Percentiles rank a stretch among this genome's conserved stretches.
phyloP scores from a whole-genome alignment of 2,888 invertebrate genomes.

The Mimas tiliae region DNA sequence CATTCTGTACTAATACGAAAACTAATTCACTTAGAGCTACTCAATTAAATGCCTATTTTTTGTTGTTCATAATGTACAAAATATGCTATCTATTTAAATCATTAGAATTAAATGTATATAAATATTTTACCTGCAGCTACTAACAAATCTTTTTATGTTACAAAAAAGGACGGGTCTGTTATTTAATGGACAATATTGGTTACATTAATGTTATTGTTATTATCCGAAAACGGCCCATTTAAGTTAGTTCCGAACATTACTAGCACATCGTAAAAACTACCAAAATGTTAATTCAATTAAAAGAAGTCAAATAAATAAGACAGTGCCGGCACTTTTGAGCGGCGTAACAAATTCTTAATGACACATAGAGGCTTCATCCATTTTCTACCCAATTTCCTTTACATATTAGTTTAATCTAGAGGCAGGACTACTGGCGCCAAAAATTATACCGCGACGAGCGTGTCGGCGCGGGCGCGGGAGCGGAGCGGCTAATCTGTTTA shows the following conservation, averaged over 20 bases:
- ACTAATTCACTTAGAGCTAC: too few species aligned
- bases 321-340: slow-evolving; percentile 64
- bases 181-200: slow-evolving; percentile 68
- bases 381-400: slow-evolving; percentile 85
- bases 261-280: slow-evolving; percentile 75
- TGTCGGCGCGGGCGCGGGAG: slow-evolving; percentile 54
- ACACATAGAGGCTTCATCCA: slow-evolving; percentile 80
- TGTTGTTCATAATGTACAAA: not conserved
- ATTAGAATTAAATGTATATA: not conserved
- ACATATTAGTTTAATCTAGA: slow-evolving; percentile 84
- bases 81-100: not conserved
- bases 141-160: slow-evolving; percentile 13
- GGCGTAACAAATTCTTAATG: slow-evolving; percentile 81
- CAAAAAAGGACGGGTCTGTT: slow-evolving; percentile 38
- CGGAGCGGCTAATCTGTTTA: slow-evolving; percentile 79
- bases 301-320: slow-evolving; percentile 80
- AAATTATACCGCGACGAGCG: slow-evolving; percentile 82
- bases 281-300: slow-evolving; percentile 83
- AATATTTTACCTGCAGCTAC: slow-evolving; percentile 1
- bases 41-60: not conserved
- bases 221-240: slow-evolving; percentile 71
- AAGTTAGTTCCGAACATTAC: slow-evolving; percentile 74
- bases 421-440: slow-evolving; percentile 84
- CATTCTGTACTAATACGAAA: not conserved
- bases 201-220: slow-evolving; percentile 77